phyloP scores from a whole-genome alignment of 2,113 vertebrate species.

The Podarcis cretensis region DNA sequence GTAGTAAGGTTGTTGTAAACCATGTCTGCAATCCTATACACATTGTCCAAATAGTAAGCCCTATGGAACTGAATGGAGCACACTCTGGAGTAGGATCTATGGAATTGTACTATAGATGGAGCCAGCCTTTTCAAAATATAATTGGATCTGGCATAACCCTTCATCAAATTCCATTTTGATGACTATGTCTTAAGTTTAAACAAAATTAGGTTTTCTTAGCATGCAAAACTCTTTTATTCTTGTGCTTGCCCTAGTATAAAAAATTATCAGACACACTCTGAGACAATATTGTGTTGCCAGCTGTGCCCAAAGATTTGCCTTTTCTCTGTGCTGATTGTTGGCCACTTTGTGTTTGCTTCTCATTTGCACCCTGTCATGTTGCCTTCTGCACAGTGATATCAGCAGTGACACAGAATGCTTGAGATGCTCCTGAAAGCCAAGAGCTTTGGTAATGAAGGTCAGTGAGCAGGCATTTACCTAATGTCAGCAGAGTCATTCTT shows the following conservation, averaged over 20 bases:
- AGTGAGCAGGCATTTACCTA: constrained; percentile 20
- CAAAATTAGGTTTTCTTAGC: no score
- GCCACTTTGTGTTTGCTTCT: neutral
- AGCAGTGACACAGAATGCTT: constrained; percentile 23
- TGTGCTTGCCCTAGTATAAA: neutral
- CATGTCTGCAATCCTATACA: neutral
- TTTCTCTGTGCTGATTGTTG: neutral
- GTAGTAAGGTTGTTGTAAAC: neutral
- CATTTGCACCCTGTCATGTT: constrained; percentile 16
- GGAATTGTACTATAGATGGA: neutral
- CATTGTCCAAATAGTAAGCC: neutral
- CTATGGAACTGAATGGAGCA: neutral
- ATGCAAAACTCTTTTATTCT: neutral
- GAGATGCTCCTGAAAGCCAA: constrained; percentile 19
- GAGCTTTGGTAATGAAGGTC: constrained; percentile 30
- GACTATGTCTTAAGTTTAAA: neutral
- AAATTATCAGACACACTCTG: neutral
- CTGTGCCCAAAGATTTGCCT: neutral
- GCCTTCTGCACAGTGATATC: neutral
- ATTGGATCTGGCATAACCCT: neutral
- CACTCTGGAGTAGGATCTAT: neutral
- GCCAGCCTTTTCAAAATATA: neutral
- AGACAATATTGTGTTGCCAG: neutral
- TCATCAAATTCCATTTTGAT: neutral
- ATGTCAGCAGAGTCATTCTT: neutral